These are phyloP conservation scores for Stenotaenia linearis DNA, from an alignment of 2,888 invertebrate genomes.

Conservation along the genomic window DNA sequence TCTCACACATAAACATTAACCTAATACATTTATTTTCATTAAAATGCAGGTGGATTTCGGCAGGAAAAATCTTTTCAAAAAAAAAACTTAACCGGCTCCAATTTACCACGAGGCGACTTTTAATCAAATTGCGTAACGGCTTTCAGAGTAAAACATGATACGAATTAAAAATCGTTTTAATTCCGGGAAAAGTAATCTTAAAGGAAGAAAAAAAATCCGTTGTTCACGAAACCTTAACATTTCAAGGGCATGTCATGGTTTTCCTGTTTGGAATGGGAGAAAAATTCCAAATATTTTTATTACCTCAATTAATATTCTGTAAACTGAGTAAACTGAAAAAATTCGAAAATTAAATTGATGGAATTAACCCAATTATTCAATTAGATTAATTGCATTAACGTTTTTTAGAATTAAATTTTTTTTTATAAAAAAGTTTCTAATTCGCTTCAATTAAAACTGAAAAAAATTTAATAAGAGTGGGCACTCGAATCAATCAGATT, in stretches of 20 bases:
- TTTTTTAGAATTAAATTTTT: too few species aligned
- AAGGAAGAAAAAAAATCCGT: not conserved
- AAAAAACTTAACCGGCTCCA: not conserved
- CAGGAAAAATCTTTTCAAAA: not conserved
- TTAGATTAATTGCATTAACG: not conserved
- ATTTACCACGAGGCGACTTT: not conserved
- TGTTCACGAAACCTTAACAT: not conserved
- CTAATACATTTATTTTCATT: slow-evolving; percentile 13
- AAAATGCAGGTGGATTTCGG: not conserved
- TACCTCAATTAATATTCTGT: too few species aligned
- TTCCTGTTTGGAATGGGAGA: not conserved
- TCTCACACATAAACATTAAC: slow-evolving; percentile 24
- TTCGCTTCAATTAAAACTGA: too few species aligned
- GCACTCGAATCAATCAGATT: too few species aligned
- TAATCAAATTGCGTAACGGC: not conserved
- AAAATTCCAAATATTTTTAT: not conserved
- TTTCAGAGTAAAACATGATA: not conserved
- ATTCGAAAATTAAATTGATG: not conserved
- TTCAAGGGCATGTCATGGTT: not conserved
- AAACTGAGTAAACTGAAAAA: too few species aligned
- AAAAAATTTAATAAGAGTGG: too few species aligned
- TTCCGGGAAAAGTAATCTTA: not conserved
- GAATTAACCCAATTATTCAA: not conserved
- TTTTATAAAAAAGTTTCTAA: too few species aligned
- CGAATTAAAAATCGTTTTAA: not conserved